These are phyloP conservation scores for Amphiprion percula DNA, from an alignment of 2,113 vertebrate genomes.

Conservation along the genomic window DNA sequence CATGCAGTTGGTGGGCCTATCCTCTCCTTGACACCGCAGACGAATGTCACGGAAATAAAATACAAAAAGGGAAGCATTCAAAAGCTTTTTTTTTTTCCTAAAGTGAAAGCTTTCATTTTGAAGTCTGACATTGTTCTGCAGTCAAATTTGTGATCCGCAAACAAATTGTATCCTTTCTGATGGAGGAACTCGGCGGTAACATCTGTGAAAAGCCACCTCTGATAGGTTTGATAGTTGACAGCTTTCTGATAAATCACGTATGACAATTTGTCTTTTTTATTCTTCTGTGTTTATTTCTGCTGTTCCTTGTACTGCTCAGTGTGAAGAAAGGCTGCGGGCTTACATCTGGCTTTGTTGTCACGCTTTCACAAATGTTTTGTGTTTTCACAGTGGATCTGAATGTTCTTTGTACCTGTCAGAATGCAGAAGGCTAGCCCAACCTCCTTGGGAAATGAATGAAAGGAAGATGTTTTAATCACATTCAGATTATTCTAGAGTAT, in stretches of 20 bases:
- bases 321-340: not conserved
- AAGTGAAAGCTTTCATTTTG: slow-evolving; percentile 39
- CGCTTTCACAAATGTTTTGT: not conserved
- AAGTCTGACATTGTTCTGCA: slow-evolving; percentile 31
- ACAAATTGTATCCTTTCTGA: slow-evolving; percentile 43
- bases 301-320: slow-evolving; percentile 8
- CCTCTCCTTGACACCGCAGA: slow-evolving; percentile 52
- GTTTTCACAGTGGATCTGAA: not conserved
- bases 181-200: slow-evolving; percentile 23
- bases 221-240: slow-evolving; percentile 54
- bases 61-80: slow-evolving; percentile 26
- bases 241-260: slow-evolving; percentile 60
- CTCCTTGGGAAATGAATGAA: not conserved
- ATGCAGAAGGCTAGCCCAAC: too few species aligned
- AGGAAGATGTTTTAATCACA: not conserved
- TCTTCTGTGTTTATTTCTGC: slow-evolving; percentile 9
- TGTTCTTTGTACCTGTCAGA: not conserved
- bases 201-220: slow-evolving; percentile 42
- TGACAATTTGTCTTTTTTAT: slow-evolving; percentile 36
- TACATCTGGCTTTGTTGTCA: not conserved
- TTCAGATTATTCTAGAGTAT: not conserved
- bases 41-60: slow-evolving; percentile 21
- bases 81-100: slow-evolving; percentile 41
- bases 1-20: slow-evolving; percentile 37
- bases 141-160: slow-evolving; percentile 54